These are phyloP conservation scores for Caenorhabditis auriculariae DNA, from an alignment of 2,888 invertebrate genomes.

Conservation along the genomic window DNA sequence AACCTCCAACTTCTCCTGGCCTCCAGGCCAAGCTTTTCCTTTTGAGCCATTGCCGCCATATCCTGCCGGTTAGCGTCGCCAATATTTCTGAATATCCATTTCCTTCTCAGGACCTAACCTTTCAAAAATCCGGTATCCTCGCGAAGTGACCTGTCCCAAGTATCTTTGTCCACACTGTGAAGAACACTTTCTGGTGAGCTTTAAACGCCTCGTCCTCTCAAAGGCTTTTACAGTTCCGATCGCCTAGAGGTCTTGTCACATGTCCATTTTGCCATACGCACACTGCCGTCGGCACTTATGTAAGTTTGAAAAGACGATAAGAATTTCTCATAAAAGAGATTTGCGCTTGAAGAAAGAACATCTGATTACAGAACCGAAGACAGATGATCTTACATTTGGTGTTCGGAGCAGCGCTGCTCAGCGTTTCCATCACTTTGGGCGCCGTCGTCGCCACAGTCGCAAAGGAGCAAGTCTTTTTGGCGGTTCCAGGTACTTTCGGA, in stretches of 20 bases:
- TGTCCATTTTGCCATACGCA: conserved; percentile 43
- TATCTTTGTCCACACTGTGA: conserved; percentile 41
- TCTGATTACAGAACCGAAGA: conserved; percentile 19
- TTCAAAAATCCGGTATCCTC: conserved; percentile 36
- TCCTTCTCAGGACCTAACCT: conserved; percentile 27
- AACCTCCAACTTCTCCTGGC: conserved; percentile 32
- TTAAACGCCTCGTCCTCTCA: not conserved
- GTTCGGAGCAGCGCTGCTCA: conserved; percentile 20
- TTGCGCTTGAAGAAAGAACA: no score
- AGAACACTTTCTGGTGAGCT: conserved; percentile 32
- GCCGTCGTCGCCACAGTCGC: conserved; percentile 19
- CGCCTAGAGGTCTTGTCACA: conserved; percentile 32
- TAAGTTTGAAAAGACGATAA: conserved; percentile 10
- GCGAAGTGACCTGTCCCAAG: conserved; percentile 34
- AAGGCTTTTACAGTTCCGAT: conserved; percentile 23
- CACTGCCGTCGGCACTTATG: conserved; percentile 40
- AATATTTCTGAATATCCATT: not conserved
- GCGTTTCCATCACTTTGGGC: conserved; percentile 17
- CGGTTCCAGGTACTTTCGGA: conserved; percentile 22
- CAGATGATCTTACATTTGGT: conserved; percentile 26
- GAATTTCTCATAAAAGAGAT: not conserved
- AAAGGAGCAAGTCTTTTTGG: conserved; percentile 25
- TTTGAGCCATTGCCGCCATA: conserved; percentile 40
- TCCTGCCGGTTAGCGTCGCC: conserved; percentile 27
- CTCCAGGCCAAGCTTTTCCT: conserved; percentile 34